Base-by-base conservation (phyloP, 2,797 vertebrate species). In the Lithobates pipiens region DNA sequence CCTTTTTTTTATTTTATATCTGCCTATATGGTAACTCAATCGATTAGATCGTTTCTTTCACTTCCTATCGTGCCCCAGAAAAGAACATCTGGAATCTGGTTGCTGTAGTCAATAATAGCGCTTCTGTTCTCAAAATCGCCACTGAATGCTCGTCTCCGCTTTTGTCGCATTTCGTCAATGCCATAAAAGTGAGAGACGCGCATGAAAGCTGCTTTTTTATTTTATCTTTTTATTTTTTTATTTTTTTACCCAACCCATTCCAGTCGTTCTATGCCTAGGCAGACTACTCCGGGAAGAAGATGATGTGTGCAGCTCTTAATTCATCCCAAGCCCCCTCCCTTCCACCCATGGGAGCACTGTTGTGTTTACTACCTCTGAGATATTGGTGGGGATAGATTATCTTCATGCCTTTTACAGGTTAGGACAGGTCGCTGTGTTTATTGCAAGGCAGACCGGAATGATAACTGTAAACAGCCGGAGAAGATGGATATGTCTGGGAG, bases 321-420 rank as follows among this genome's bases (percentile, higher is more conserved):
- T 79, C 76, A 79, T 79, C 42, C 57, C 78, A 36, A 73, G 25
- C 69, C 57, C 54, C 69, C 79, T 63, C 32, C 46, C 50, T 63
- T 71, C 79, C 18, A 39, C 76, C 76, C 69, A 46, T 25, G 76
- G 76, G 69, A 85, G 46, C 36, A 10, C 29, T 71, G 83, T 71
- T 61, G 21, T 78, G 75, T 84, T 84, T 78, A 84, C 75, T 78
- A 67, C 75, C 68, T 71, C 32, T 21, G 76, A 84, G 76, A 84
- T 75, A 61, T 36, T 2, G 70, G 69, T 18, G 65, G 76, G 50
- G 46, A 84, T 71, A 70, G 68, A 72, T 71, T 63, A 84, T 68
- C 75, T 42, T 34, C n/a, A 21, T 74, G 54, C 69, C 29, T 85
- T 44, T 74, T 74, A 79, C 76, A 36, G 54, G 54, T 70, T 36